These are phyloP conservation scores for Helostoma temminkii DNA, from an alignment of 2,797 vertebrate species.

Conservation along the genomic window DNA sequence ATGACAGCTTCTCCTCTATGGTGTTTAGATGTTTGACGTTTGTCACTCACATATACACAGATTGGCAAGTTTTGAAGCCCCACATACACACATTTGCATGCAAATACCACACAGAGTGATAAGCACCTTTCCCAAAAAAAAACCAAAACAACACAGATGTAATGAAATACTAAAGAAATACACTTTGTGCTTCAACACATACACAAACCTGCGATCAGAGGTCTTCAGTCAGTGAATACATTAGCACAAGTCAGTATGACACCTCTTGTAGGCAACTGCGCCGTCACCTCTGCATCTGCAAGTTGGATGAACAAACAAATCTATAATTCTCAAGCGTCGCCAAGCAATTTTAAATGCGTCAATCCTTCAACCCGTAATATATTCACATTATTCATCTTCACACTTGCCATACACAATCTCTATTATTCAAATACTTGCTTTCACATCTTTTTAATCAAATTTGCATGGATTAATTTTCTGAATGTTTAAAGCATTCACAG, in stretches of 20 bases:
- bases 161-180: slow-evolving; percentile 37
- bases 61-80: slow-evolving; percentile 21
- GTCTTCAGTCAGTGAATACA: slow-evolving; percentile 37
- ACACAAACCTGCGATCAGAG: slow-evolving; percentile 22
- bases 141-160: slow-evolving; percentile 19
- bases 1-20: slow-evolving; percentile 55
- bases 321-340: slow-evolving; percentile 59
- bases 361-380: slow-evolving; percentile 48
- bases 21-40: slow-evolving; percentile 53
- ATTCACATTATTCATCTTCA: slow-evolving; percentile 68
- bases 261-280: slow-evolving; percentile 38
- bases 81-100: slow-evolving; percentile 27
- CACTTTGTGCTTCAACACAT: background rate
- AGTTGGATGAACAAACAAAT: slow-evolving; percentile 64
- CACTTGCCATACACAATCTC: slow-evolving; percentile 48
- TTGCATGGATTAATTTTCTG: slow-evolving; percentile 64
- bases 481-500: slow-evolving; percentile 43
- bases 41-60: slow-evolving; percentile 47
- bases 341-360: slow-evolving; percentile 41
- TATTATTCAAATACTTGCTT: slow-evolving; percentile 67
- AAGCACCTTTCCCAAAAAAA: slow-evolving; percentile 9
- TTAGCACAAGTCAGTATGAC: slow-evolving; percentile 40
- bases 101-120: slow-evolving; percentile 31
- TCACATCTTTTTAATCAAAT: slow-evolving; percentile 69
- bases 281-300: slow-evolving; percentile 52